Conservation (phyloP, 2,113 vertebrate species). For the Anguilla rostrata region DNA sequence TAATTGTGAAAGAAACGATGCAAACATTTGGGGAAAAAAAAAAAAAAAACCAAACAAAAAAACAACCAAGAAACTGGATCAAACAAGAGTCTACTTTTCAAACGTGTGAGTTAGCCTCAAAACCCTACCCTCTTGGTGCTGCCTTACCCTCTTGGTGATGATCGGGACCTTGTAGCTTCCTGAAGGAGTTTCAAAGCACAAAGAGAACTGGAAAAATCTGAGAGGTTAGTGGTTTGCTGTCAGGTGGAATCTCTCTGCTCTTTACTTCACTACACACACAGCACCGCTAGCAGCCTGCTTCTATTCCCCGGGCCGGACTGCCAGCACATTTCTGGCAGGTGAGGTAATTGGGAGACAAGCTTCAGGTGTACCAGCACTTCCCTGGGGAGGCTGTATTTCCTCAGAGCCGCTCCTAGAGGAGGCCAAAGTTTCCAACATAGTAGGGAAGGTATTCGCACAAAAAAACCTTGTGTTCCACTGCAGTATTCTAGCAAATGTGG, state of each 20-base stretch:
- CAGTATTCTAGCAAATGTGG: not conserved
- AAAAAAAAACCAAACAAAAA: not conserved
- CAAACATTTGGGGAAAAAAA: not conserved
- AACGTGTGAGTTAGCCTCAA: not conserved
- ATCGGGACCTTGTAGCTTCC: not conserved
- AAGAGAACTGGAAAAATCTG: not conserved
- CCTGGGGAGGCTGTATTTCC: not conserved
- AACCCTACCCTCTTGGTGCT: not conserved
- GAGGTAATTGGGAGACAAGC: conserved; percentile 1
- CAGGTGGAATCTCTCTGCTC: not conserved
- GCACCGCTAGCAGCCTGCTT: not conserved
- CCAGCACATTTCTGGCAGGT: not conserved
- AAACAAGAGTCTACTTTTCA: not conserved
- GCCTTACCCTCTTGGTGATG: not conserved
- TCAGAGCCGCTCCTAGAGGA: not conserved
- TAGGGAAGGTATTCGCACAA: not conserved
- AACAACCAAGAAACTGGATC: not conserved
- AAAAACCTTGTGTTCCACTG: not conserved
- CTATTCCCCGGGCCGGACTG: not conserved
- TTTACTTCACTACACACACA: not conserved
- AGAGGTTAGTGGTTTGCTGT: not conserved
- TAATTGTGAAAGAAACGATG: not conserved
- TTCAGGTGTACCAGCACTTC: not conserved
- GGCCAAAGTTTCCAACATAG: not conserved
- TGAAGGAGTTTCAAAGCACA: not conserved